phyloP scores from a whole-genome alignment of 2,113 vertebrate genomes.

The Prunella himalayana region DNA sequence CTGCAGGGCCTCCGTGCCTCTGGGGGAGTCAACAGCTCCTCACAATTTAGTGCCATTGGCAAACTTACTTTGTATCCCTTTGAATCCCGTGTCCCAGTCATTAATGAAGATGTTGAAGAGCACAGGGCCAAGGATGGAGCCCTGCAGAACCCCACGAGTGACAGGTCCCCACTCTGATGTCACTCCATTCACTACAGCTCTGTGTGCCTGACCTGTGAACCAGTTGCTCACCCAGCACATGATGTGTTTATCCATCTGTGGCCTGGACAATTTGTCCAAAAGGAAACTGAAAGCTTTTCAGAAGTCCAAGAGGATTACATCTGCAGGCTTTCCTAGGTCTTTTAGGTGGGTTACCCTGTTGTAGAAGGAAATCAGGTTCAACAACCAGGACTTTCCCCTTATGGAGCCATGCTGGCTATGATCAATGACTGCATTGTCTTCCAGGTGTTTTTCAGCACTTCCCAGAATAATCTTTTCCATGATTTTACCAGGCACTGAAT shows the following conservation, averaged over 20 bases:
- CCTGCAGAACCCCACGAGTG: not conserved
- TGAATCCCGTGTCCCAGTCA: rapidly evolving
- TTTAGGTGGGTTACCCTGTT: not conserved
- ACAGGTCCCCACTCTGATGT: not conserved
- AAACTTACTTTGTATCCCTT: not conserved
- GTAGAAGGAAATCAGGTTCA: not conserved
- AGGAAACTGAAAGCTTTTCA: not conserved
- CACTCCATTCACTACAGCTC: not conserved
- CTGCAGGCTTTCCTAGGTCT: not conserved
- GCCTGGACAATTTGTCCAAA: not conserved
- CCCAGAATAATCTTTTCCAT: not conserved
- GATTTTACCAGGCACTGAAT: not conserved
- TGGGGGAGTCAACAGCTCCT: not conserved
- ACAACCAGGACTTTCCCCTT: not conserved
- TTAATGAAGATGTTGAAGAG: not conserved
- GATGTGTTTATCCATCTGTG: not conserved
- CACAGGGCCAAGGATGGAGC: not conserved
- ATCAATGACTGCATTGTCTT: not conserved
- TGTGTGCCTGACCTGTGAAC: not conserved
- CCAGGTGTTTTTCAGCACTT: not conserved
- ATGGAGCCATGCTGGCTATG: not conserved
- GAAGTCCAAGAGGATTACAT: not conserved
- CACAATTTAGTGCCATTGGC: not conserved
- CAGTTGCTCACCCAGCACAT: rapidly evolving
- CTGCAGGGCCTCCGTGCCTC: not conserved